phyloP scores from a whole-genome alignment of 92 coral and sea anemone genomes.

The Parazoanthus darwini region DNA sequence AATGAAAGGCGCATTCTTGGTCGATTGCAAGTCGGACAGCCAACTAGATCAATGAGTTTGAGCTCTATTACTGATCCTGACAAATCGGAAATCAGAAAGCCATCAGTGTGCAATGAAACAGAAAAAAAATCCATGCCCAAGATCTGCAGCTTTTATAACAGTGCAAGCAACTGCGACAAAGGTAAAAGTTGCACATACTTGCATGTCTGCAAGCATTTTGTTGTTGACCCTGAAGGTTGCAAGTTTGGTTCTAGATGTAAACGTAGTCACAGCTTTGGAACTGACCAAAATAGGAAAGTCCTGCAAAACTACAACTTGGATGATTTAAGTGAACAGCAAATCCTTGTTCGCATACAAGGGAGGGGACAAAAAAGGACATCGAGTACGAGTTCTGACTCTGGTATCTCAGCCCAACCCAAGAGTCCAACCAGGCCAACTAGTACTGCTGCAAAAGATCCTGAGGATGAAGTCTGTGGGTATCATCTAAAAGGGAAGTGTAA shows the following conservation, averaged over 20 bases:
- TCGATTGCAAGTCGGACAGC: neutral
- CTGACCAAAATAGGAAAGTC: constrained; percentile 59
- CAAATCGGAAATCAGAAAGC: neutral
- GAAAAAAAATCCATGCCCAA: constrained; percentile 55
- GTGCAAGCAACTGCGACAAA: constrained; percentile 51
- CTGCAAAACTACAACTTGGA: constrained; percentile 51
- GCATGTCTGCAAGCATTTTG: constrained; percentile 81
- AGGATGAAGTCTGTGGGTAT: constrained; percentile 86
- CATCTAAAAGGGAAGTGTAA: constrained; percentile 84
- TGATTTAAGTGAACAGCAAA: constrained; percentile 29
- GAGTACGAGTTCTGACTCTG: constrained; percentile 53
- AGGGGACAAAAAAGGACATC: constrained; percentile 50
- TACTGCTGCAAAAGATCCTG: constrained; percentile 21
- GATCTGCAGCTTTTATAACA: constrained; percentile 81
- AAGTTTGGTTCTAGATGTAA: constrained; percentile 74
- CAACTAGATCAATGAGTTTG: constrained; percentile 1
- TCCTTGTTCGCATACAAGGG: constrained; percentile 35
- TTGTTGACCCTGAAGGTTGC: constrained; percentile 61
- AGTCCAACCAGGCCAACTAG: constrained; percentile 7
- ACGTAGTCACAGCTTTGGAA: constrained; percentile 62
- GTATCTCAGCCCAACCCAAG: constrained; percentile 6
- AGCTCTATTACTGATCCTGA: constrained; percentile 12
- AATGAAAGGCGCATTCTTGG: constrained; percentile 46
- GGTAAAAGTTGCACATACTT: constrained; percentile 64
- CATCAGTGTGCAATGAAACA: neutral